Base-by-base conservation (phyloP, 2,113 vertebrate genomes). In the Pleuronectes platessa region DNA sequence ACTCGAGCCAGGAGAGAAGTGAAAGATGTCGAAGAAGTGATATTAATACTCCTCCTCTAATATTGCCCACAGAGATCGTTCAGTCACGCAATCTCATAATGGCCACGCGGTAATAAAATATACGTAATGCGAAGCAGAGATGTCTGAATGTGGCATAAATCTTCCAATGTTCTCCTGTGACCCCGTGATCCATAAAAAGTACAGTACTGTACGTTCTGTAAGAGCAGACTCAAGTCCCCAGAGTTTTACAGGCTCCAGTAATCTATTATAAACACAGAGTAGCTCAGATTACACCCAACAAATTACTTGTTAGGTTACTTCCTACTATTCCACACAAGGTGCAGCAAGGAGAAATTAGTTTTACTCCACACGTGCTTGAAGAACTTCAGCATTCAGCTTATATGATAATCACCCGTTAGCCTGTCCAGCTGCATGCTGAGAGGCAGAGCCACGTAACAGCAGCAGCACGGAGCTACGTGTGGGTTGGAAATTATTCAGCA, bases 1-100 rank as follows among this genome's bases (percentile, higher is more conserved):
- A 86, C 75, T 55, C 14, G 69, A 82, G 77, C 73, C 76, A 84
- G 62, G 79, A 56, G 74, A 75, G 68, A 82, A 78, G 72, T 74
- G 70, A 86, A 88, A 76, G 79, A 90, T 77, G 86, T 77, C 71
- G 74, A 74, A 83, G 84, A 86, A 86, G 85, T 76, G 20, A 84
- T 78, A 84, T 85, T 84, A 86, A 89, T 85, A 35, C 81, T 62
- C 53, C 31, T 61, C 51, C 31, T 78, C 64, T 74, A 71, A 79
- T 73, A 61, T 79, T 71, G 69, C 71, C 64, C 47, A 53, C 61
- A 78, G 84, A 87, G 72, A 72, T 84, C 54, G 66, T 47, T 86
- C 71, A 82, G 74, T 70, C 76, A 79, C 26, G 66, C 88, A 79
- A 64, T 54, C 47, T 68, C 84, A 82, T 55, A 79, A 80, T 76